phyloP scores from a whole-genome alignment of 2,888 invertebrate species.

The Gastrophysa polygoni region DNA sequence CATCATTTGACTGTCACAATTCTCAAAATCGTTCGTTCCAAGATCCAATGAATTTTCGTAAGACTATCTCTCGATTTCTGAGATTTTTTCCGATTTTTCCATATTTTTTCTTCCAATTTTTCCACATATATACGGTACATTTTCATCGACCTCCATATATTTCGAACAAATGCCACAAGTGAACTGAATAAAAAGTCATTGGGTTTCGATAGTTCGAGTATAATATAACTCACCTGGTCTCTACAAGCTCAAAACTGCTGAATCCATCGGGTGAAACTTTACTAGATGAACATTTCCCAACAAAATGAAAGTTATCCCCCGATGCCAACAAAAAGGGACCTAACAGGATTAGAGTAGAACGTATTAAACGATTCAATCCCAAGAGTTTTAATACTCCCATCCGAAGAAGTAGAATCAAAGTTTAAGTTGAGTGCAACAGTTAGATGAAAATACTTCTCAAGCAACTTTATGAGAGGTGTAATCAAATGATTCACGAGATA shows the following conservation, averaged over 20 bases:
- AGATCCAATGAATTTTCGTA: no score
- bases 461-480: neutral
- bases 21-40: no score
- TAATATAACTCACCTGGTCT: no score
- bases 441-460: constrained; percentile 13
- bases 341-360: constrained; percentile 30
- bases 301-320: constrained; percentile 24
- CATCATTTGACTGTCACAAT: no score
- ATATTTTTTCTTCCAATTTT: no score
- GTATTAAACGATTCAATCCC: constrained; percentile 31
- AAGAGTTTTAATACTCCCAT: constrained; percentile 30
- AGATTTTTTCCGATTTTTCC: no score
- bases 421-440: constrained; percentile 28
- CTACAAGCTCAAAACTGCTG: neutral
- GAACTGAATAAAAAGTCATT: no score
- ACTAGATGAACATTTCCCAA: constrained; percentile 9
- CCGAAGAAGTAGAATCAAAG: constrained; percentile 30
- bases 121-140: no score
- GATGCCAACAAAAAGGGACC: constrained; percentile 24
- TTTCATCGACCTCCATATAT: no score
- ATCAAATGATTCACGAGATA: neutral
- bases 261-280: neutral
- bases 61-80: no score
- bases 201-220: no score
- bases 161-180: no score